Conservation (phyloP, 2,888 invertebrate genomes). For the Lithophane semibrunnea region DNA sequence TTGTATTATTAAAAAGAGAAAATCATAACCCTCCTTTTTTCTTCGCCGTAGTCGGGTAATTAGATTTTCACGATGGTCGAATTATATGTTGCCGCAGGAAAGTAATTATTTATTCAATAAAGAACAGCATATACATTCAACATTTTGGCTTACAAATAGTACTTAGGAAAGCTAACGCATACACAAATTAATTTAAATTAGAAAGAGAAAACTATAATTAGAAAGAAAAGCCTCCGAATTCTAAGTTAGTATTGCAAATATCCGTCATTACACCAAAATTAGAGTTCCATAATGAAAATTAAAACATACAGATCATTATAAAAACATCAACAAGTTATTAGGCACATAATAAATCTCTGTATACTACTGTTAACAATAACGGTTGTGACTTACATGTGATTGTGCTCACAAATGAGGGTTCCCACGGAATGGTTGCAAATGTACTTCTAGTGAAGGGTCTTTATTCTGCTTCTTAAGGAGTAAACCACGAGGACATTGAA, state of each 20-base stretch:
- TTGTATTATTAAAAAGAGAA: no score
- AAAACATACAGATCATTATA: slow-evolving; percentile 50
- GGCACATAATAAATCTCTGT: slow-evolving; percentile 53
- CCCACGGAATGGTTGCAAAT: slow-evolving; percentile 52
- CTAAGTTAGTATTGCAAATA: slow-evolving; percentile 5
- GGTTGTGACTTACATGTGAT: slow-evolving; percentile 46
- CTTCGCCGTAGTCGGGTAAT: no score
- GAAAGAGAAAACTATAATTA: neutral
- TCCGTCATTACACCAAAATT: slow-evolving; percentile 38
- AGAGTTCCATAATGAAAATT: slow-evolving; percentile 33
- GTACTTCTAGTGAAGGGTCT: slow-evolving; percentile 47
- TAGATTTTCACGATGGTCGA: no score
- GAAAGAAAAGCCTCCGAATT: no score
- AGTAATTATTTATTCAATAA: neutral
- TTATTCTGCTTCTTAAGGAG: slow-evolving; percentile 19
- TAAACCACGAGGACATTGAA: slow-evolving; percentile 46
- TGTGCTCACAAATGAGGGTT: slow-evolving; percentile 30
- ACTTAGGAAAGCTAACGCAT: neutral
- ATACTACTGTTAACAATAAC: slow-evolving; percentile 51
- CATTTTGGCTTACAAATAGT: no score
- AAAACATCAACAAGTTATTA: slow-evolving; percentile 56
- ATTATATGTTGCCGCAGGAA: neutral
- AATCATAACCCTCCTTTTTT: no score
- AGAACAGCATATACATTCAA: neutral
- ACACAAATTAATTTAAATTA: neutral